phyloP scores from a whole-genome alignment of 2,797 vertebrate species.

The Xyrichtys novacula region DNA sequence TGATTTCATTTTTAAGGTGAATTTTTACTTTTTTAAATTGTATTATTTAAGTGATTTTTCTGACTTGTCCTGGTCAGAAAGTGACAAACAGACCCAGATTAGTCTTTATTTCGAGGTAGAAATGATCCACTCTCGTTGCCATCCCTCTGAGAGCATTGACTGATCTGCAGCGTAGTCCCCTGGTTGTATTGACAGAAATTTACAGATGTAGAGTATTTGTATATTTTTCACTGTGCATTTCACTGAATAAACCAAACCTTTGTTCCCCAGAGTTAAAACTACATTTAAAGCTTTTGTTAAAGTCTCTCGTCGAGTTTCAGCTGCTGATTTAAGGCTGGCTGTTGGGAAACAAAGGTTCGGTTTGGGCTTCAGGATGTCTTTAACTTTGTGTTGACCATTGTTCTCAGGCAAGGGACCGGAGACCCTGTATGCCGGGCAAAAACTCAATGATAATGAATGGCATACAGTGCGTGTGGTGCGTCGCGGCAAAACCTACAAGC shows the following conservation, averaged over 20 bases:
- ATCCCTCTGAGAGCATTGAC: constrained; percentile 1
- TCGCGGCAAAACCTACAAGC: constrained; percentile 96
- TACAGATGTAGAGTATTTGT: constrained; percentile 36
- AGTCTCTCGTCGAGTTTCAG: constrained; percentile 6
- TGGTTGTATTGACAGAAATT: constrained; percentile 25
- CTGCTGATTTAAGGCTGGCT: constrained; percentile 3
- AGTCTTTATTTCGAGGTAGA: background rate
- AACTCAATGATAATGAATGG: constrained; percentile 99
- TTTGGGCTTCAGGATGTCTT: constrained; percentile 80
- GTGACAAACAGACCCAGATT: background rate
- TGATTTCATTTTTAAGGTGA: too few relatives aligned
- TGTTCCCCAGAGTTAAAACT: constrained; percentile 64
- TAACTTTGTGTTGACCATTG: constrained; percentile 87
- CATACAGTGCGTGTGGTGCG: constrained; percentile 98
- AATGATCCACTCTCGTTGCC: background rate
- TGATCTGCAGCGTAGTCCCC: constrained; percentile 9
- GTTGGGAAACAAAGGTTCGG: constrained; percentile 82
- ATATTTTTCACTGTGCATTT: constrained; percentile 48
- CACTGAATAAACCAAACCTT: constrained; percentile 76
- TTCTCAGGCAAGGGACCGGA: constrained; percentile 99
- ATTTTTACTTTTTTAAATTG: too few relatives aligned
- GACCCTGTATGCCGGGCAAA: constrained; percentile 98
- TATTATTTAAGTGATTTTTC: too few relatives aligned
- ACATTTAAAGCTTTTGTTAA: background rate
- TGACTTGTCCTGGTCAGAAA: background rate